Base-by-base conservation (phyloP, 2,797 vertebrate genomes). In the Chlorospingus flavigularis region DNA sequence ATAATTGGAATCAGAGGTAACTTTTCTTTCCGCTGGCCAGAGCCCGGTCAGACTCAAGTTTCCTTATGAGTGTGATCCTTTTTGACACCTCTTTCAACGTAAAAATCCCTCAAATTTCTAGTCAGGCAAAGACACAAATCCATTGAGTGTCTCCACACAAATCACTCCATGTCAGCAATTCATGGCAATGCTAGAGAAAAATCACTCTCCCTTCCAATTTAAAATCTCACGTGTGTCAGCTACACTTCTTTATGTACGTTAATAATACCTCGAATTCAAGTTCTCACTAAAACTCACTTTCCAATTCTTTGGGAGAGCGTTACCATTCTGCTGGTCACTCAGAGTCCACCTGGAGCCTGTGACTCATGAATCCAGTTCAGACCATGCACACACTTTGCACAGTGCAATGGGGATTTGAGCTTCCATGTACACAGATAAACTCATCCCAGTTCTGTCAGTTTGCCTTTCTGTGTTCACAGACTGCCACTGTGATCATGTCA, bases 21-120 rank as follows among this genome's bases (percentile, higher is more conserved):
- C 45, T 70, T 94, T 68, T 58, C 82, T 90, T 76, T 82, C 45
- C 7, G 65, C 42, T 80, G 71, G 54, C 65, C 50, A 82, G n/a
- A 71, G 14, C 42, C 25, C 20, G 61, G 19, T 82, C 42, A 74
- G 45, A 70, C 39, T 93, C 42, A 67, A 42, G 71, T 65, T 93
- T 92, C 39, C 54, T 68, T 76, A n/a, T 68, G 45, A 89, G 24
- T 28, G 10, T 87, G 31, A 77, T 89, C 53, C 50, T 60, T 95
- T 93, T 71, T 89, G 86, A 82, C 68, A 76, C 25, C 30, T 87
- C 67, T 72, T 88, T 82, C 30, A 76, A 4, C 14, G 63, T 47
- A 88, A 92, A 84, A 94, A 86, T 86, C 63, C 55, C 37, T 66
- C 80, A 73, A 85, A 92, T 20, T 50, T 47, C 60, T 72, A n/a